Percentiles rank a stretch among this genome's conserved stretches.
phyloP scores from a whole-genome alignment of 2,888 invertebrate genomes.

The Agelastica alni region DNA sequence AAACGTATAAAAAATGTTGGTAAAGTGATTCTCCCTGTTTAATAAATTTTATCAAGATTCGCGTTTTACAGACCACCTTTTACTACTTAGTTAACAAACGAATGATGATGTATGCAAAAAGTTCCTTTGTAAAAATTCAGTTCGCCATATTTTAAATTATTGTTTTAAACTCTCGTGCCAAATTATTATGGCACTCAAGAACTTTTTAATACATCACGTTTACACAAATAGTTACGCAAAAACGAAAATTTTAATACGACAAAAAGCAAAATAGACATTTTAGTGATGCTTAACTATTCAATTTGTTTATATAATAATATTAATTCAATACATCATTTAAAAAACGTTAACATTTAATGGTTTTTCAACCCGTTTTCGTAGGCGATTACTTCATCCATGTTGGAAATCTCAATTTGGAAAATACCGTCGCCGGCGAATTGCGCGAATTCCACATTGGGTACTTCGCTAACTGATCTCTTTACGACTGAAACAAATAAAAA shows the following conservation, averaged over 20 bases:
- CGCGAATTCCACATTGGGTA: constrained; percentile 64
- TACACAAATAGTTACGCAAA: constrained; percentile 4
- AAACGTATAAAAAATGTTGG: too few relatives aligned
- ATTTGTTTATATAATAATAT: constrained; percentile 19
- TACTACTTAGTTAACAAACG: neutral
- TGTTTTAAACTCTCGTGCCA: neutral
- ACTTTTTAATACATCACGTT: constrained; percentile 7
- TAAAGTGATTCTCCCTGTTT: too few relatives aligned
- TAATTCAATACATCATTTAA: constrained; percentile 10
- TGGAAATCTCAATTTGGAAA: constrained; percentile 73
- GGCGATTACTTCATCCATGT: constrained; percentile 66
- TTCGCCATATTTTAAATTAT: neutral
- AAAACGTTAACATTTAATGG: constrained; percentile 25
- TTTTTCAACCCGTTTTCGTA: constrained; percentile 54
- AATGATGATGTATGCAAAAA: constrained; percentile 7
- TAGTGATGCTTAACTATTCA: constrained; percentile 15
- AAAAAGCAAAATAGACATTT: constrained; percentile 15
- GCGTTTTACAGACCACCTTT: neutral
- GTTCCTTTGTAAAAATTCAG: neutral
- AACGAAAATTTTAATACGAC: neutral
- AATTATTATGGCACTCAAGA: neutral
- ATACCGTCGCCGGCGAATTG: constrained; percentile 78
- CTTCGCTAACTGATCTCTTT: constrained; percentile 53
- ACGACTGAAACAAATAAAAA: constrained; percentile 49
- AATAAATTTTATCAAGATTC: too few relatives aligned